Evolutionary conservation across 2,797 vertebrate species (phyloP).

Genomic region (Nyctibius grandis): DNA sequence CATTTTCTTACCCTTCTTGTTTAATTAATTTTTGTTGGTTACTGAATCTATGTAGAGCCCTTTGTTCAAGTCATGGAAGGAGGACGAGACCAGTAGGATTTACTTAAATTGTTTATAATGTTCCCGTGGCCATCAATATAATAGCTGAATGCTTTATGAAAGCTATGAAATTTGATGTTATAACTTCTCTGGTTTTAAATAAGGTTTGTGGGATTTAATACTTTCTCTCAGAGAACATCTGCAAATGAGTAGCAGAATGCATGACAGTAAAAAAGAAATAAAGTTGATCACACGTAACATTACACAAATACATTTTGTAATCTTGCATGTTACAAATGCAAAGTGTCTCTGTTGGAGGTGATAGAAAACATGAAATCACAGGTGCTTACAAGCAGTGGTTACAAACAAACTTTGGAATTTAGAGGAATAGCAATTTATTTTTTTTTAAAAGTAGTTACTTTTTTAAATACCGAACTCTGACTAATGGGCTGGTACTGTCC

Average conservation of each 20-base stretch:
- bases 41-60: background rate
- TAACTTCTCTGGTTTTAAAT: background rate
- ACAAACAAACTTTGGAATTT: background rate
- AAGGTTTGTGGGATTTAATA: background rate
- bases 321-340: background rate
- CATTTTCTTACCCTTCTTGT: background rate
- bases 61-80: background rate
- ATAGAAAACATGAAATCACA: background rate
- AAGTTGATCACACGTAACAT: background rate
- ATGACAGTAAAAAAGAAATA: background rate
- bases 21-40: conserved; percentile 19
- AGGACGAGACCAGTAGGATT: background rate
- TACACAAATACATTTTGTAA: background rate
- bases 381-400: background rate
- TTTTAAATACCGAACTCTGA: background rate
- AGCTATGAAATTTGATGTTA: background rate
- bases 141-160: background rate
- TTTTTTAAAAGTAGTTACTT: background rate
- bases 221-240: background rate
- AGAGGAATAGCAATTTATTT: background rate
- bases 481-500: background rate
- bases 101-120: background rate
- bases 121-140: background rate
- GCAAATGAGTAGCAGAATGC: background rate
- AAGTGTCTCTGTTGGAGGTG: background rate